Evolutionary conservation across 2,888 invertebrate genomes (phyloP), one percentile per base, ranked within the genome.

Genomic region (Apamea crenata): DNA sequence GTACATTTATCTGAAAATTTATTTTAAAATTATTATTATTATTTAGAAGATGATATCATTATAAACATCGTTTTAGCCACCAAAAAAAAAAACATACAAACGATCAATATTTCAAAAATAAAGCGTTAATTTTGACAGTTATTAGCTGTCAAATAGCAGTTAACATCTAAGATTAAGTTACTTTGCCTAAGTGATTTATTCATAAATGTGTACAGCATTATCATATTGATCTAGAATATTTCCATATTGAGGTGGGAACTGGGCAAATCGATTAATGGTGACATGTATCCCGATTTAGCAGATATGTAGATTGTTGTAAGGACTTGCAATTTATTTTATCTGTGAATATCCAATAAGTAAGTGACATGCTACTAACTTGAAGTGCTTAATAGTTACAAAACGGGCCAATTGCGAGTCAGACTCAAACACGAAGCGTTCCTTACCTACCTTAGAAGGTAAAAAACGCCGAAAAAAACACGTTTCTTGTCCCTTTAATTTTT

Each of bases 181-280:
- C 74, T 74, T 79, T n/a, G 68, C 40, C 36, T 77, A 47, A 67
- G 61, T 78, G 77, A 86, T 88, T 84, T 82, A 86, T 88, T 75
- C 65, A 50, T 44, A 25, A 74, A 63, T 71, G 66, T 59, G n/a
- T 44, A 50, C 53, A 69, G 50, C 65, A 40, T 76, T 85, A 75
- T 86, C 86, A 50, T 61, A 81, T 69, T 16, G 77, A 83, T 85
- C 83, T 86, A 73, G 76, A 70, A 73, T 80, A 85, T 86, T 86
- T 85, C 79, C 75, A 85, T 80, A 85, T 65, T 47, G 63, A 81
- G 66, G 77, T 74, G 85, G 72, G 66, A 73, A 68, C 68, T 73
- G 5, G 66, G 85, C 56, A 82, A 83, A 65, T 72, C 84, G 68
- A 76, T 80, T 84, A 18, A 25, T 5, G 44, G n/a, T 53, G 53